Percentiles rank a stretch among this genome's conserved stretches.
Conservation (phyloP, 2,888 invertebrate species). For the Colostygia pectinataria region DNA sequence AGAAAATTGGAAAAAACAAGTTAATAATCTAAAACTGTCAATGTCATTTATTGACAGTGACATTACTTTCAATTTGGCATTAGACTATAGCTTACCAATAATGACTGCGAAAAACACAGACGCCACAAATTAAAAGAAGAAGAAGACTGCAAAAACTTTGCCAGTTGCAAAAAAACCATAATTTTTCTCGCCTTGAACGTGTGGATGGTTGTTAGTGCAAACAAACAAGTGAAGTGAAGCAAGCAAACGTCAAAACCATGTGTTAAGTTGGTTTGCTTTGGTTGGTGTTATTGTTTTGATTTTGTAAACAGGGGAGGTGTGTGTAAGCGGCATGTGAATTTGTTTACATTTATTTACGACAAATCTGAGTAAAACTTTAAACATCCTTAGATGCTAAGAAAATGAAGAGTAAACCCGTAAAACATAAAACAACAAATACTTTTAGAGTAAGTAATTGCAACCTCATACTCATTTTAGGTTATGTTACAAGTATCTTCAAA, state of each 20-base stretch:
- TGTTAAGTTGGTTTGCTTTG: background rate
- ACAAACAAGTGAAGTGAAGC: too few relatives aligned
- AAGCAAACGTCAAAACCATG: background rate
- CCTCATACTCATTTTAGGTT: slow-evolving; percentile 40
- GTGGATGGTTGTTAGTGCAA: background rate
- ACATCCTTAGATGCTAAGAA: slow-evolving; percentile 38
- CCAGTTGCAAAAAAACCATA: too few relatives aligned
- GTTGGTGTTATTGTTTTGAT: background rate
- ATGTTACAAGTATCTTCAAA: too few relatives aligned
- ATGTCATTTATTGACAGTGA: too few relatives aligned
- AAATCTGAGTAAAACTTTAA: background rate
- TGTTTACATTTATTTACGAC: background rate
- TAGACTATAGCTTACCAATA: too few relatives aligned
- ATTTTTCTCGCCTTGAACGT: background rate
- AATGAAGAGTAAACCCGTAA: slow-evolving; percentile 88
- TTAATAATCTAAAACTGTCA: too few relatives aligned
- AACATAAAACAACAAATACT: slow-evolving; percentile 89
- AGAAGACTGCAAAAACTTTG: too few relatives aligned
- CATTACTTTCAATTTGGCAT: too few relatives aligned
- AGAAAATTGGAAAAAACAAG: too few relatives aligned
- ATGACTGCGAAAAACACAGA: too few relatives aligned
- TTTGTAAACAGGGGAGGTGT: slow-evolving; percentile 22
- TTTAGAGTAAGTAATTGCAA: slow-evolving; percentile 85
- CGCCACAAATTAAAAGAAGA: too few relatives aligned
- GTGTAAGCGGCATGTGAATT: slow-evolving; percentile 40